phyloP scores from a whole-genome alignment of 2,888 invertebrate genomes.

The Scelioninae gen. 1 region DNA sequence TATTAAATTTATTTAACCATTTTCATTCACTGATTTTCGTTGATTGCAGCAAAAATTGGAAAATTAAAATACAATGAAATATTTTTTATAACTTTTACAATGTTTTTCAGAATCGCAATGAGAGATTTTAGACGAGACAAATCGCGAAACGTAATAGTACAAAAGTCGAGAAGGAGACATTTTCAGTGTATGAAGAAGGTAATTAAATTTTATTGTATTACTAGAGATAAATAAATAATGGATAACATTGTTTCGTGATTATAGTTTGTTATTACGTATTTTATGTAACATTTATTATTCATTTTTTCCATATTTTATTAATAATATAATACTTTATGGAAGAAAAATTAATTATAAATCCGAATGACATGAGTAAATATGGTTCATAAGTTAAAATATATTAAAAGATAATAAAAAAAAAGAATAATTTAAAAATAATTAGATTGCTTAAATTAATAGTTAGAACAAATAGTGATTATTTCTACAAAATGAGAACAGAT shows the following conservation, averaged over 20 bases:
- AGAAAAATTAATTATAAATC: neutral
- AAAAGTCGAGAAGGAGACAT: slow-evolving; percentile 53
- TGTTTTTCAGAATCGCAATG: slow-evolving; percentile 51
- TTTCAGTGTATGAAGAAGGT: slow-evolving; percentile 44
- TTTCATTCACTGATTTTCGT: too few species aligned
- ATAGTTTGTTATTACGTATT: neutral
- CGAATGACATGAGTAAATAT: too few species aligned
- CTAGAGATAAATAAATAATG: slow-evolving; percentile 13
- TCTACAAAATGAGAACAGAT: too few species aligned
- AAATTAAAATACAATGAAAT: neutral
- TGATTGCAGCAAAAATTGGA: too few species aligned
- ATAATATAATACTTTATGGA: neutral
- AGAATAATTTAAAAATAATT: too few species aligned
- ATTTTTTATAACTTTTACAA: neutral
- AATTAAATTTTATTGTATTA: slow-evolving; percentile 13
- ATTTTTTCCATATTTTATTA: neutral
- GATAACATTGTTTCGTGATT: slow-evolving; percentile 16
- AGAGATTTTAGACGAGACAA: slow-evolving; percentile 55
- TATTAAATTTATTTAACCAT: too few species aligned
- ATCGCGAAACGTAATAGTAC: slow-evolving; percentile 46
- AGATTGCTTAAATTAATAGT: too few species aligned
- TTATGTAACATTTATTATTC: slow-evolving; percentile 18
- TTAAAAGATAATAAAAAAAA: too few species aligned
- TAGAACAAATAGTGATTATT: neutral
- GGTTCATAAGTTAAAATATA: too few species aligned